Evolutionary conservation across 2,113 vertebrate species (phyloP), one percentile per base, ranked within the genome.

Genomic region (Neomonachus schauinslandi): DNA sequence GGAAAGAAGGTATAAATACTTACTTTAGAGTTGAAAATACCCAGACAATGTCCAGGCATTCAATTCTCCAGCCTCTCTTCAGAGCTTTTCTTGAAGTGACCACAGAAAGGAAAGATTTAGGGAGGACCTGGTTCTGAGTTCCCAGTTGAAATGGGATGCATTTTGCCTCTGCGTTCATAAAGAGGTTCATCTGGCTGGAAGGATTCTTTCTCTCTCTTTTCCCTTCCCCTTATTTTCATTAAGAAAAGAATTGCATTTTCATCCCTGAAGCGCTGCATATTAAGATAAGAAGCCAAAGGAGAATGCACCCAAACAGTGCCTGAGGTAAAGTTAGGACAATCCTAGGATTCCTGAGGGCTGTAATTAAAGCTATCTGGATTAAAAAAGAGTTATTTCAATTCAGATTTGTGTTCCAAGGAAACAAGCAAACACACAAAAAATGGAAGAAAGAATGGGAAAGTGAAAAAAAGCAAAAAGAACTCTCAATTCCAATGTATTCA

Each of bases 321-420:
- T 12, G 90, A 98, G 95, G 97, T 97, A 93, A 98, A 98, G 98
- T 98, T 92, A 95, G 98, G 97, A 94, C 97, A 98, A 91, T 93
- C 69, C 86, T 98, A 86, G 72, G 49, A 77, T 95, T 96, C 97
- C 96, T 87, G 31, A 86, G 95, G 96, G 76, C 98, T 98, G 95
- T 98, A 98, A 98, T 99, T 99, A 99, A 98, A 98, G 92, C 97
- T 97, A 83, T 97, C 87, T 95, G 80, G 91, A 97, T 98, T 91
- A 46, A 91, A 97, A 98, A 98, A 98, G 92, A 98, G 65, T 90
- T 93, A 97, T 98, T 98, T 95, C 96, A 42, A 96, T 84, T 97
- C 61, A 96, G 95, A 98, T 98, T 98, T 98, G 94, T 97, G 82
- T 97, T 98, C 67, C 14, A 79, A 90, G 81, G 95, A 24, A 82